These are phyloP conservation scores for Chrosomus eos DNA, from an alignment of 2,797 vertebrate genomes.

Conservation along the genomic window DNA sequence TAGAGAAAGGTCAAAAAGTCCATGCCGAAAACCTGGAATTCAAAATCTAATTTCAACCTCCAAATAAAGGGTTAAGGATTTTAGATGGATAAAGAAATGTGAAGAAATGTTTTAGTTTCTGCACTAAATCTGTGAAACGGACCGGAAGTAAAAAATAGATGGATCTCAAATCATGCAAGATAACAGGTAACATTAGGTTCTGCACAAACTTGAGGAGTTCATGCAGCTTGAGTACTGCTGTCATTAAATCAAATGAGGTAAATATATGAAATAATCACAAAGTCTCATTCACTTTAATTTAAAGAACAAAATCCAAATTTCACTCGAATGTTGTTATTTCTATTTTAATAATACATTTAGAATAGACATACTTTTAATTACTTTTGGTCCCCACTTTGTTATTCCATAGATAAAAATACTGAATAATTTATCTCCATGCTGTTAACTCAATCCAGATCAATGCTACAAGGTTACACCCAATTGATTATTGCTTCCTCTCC, in stretches of 20 bases:
- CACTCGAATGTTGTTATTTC: neutral
- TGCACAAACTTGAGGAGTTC: too few species aligned
- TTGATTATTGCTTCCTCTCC: conserved; percentile 6
- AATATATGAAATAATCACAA: neutral
- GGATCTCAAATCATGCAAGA: neutral
- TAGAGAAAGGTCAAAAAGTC: neutral
- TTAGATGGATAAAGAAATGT: neutral
- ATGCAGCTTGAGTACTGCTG: too few species aligned
- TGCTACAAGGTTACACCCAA: conserved; percentile 11
- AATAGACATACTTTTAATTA: neutral
- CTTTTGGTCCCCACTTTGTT: too few species aligned
- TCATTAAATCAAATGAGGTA: neutral
- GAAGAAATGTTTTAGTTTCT: too few species aligned
- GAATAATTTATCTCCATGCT: neutral
- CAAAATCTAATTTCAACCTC: neutral
- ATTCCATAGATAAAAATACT: neutral
- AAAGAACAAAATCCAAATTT: neutral
- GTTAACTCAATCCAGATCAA: conserved; percentile 15
- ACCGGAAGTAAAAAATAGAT: neutral
- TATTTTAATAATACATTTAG: neutral
- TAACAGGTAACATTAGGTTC: neutral
- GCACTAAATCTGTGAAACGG: neutral
- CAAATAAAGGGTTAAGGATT: neutral
- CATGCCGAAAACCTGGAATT: neutral
- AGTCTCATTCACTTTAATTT: too few species aligned